Conservation (phyloP, 1,140 invertebrate genomes). For the Eueides isabella region DNA sequence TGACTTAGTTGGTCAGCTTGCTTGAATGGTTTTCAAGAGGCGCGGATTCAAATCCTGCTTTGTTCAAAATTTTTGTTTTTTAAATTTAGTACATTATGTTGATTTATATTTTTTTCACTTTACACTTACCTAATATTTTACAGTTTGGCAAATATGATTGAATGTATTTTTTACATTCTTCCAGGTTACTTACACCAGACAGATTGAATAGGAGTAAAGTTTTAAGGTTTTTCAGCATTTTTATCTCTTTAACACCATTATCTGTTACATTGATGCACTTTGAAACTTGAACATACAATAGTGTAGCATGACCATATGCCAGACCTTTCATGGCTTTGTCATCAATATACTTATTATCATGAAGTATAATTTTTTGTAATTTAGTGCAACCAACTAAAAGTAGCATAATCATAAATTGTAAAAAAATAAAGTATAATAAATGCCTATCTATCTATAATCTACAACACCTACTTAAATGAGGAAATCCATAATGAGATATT, state of each 20-base stretch:
- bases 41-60: too few species aligned
- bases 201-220: constrained; percentile 64
- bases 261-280: constrained; percentile 72
- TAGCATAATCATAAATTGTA: constrained; percentile 16
- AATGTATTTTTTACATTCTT: constrained; percentile 65
- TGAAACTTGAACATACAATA: constrained; percentile 69
- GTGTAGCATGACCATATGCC: constrained; percentile 55
- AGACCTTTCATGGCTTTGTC: constrained; percentile 71
- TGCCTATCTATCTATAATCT: neutral
- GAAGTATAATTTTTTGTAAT: constrained; percentile 67
- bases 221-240: constrained; percentile 57
- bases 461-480: constrained; percentile 86
- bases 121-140: constrained; percentile 59
- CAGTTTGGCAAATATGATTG: constrained; percentile 61
- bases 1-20: too few species aligned
- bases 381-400: constrained; percentile 67
- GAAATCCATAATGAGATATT: constrained; percentile 90
- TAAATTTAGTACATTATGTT: too few species aligned
- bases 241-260: constrained; percentile 62
- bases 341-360: constrained; percentile 72
- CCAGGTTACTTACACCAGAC: constrained; percentile 58
- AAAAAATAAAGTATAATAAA: neutral
- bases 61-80: too few species aligned
- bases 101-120: neutral
- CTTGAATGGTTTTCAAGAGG: too few species aligned